A percentile compares a stretch with the other conserved stretches of the same genome.
These are phyloP conservation scores for Callitettix versicolor DNA, from an alignment of 1,140 invertebrate genomes.

Conservation along the genomic window DNA sequence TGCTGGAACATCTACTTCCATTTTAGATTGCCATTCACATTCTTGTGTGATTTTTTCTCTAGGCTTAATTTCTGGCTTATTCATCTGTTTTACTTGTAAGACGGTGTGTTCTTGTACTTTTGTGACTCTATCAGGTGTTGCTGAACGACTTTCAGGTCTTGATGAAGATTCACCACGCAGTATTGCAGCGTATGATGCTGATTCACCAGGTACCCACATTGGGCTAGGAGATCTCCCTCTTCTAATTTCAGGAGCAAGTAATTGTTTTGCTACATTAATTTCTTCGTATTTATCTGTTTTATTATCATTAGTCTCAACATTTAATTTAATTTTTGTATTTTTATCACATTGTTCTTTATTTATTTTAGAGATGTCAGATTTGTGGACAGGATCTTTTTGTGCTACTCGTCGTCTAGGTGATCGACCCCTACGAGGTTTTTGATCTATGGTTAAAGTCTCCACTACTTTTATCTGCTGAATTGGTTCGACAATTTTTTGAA, in stretches of 20 bases:
- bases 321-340: not conserved
- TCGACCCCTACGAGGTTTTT: slow-evolving; percentile 30
- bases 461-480: no score
- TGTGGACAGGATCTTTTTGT: slow-evolving; percentile 3
- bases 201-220: slow-evolving; percentile 57
- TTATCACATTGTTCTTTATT: not conserved
- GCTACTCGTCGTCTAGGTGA: slow-evolving; percentile 29
- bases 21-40: no score
- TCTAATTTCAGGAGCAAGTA: slow-evolving; percentile 2
- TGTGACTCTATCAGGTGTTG: slow-evolving; percentile 9
- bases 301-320: slow-evolving; percentile 14
- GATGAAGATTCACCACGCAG: slow-evolving; percentile 43
- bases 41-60: no score
- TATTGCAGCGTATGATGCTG: slow-evolving; percentile 61
- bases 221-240: slow-evolving; percentile 49
- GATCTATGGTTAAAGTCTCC: not conserved
- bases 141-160: slow-evolving; percentile 16
- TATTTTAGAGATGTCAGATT: not conserved
- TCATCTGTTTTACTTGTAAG: not conserved
- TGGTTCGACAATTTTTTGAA: no score
- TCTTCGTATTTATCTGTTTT: slow-evolving; percentile 7
- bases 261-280: not conserved
- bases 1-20: no score
- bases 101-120: not conserved
- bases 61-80: not conserved